phyloP scores from a whole-genome alignment of 2,113 vertebrate species.

The Cyprinus carpio region DNA sequence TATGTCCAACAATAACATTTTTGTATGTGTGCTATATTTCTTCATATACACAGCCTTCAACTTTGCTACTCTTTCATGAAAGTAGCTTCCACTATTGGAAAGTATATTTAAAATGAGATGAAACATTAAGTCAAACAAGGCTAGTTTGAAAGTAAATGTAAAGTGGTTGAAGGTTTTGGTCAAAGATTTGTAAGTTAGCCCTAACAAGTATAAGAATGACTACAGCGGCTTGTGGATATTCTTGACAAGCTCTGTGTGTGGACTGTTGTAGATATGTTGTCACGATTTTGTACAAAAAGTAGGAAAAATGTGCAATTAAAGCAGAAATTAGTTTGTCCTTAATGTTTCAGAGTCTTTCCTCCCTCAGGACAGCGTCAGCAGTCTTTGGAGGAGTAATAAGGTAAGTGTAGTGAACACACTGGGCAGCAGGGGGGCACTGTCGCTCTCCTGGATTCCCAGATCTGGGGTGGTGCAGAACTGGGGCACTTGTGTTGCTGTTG shows the following conservation, averaged over 20 bases:
- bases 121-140: not conserved
- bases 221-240: not conserved
- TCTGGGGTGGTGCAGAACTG: not conserved
- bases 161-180: too few relatives aligned
- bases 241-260: not conserved
- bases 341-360: not conserved
- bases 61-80: not conserved
- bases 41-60: not conserved
- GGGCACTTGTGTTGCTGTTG: not conserved
- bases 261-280: not conserved
- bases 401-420: constrained; percentile 7
- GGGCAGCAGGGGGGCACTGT: constrained; percentile 23
- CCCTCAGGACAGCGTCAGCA: constrained; percentile 25
- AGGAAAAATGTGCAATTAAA: constrained; percentile 34
- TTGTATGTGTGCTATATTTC: too few relatives aligned
- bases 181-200: not conserved
- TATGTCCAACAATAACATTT: not conserved
- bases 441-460: not conserved
- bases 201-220: too few relatives aligned
- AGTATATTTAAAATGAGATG: not conserved
- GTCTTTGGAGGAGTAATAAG: constrained; percentile 27
- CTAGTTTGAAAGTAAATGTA: not conserved
- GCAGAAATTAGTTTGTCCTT: not conserved
- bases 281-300: not conserved
- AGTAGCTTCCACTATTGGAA: not conserved